Conservation (phyloP, 2,113 vertebrate genomes). For the Nothoprocta pentlandii region DNA sequence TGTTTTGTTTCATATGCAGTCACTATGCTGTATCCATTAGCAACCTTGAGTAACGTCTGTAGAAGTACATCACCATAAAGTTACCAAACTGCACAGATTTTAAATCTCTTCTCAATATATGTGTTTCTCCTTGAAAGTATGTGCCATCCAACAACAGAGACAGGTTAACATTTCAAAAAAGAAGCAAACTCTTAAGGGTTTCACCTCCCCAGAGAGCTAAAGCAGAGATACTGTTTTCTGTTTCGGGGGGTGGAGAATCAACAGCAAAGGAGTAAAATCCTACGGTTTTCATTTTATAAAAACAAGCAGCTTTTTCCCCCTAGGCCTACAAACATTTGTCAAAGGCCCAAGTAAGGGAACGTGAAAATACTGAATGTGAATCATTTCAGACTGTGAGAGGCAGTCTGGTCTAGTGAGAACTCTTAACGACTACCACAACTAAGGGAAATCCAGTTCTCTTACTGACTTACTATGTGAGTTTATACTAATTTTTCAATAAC, state of each 20-base stretch:
- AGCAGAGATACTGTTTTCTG: conserved; percentile 19
- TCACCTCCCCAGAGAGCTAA: not conserved
- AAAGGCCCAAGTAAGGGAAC: conserved; percentile 36
- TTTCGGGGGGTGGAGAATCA: conserved; percentile 15
- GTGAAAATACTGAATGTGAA: conserved; percentile 43
- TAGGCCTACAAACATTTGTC: conserved; percentile 57
- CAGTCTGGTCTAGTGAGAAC: conserved; percentile 57
- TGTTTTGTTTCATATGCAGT: not conserved
- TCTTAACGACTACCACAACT: conserved; percentile 20
- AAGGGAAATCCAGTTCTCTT: not conserved
- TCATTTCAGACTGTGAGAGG: conserved; percentile 48
- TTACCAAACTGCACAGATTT: not conserved
- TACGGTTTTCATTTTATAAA: not conserved
- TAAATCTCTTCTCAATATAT: not conserved
- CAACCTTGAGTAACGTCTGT: not conserved
- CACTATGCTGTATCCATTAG: not conserved
- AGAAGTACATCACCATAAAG: not conserved
- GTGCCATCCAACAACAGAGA: not conserved
- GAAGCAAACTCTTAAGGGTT: not conserved
- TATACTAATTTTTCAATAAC: not conserved
- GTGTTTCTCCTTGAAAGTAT: not conserved
- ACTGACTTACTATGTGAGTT: not conserved
- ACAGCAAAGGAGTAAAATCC: conserved; percentile 10
- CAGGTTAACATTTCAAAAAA: not conserved
- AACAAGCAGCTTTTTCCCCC: conserved; percentile 63